These are phyloP conservation scores for Lycodopsis pacificus DNA, from an alignment of 2,797 vertebrate genomes.

Conservation along the genomic window DNA sequence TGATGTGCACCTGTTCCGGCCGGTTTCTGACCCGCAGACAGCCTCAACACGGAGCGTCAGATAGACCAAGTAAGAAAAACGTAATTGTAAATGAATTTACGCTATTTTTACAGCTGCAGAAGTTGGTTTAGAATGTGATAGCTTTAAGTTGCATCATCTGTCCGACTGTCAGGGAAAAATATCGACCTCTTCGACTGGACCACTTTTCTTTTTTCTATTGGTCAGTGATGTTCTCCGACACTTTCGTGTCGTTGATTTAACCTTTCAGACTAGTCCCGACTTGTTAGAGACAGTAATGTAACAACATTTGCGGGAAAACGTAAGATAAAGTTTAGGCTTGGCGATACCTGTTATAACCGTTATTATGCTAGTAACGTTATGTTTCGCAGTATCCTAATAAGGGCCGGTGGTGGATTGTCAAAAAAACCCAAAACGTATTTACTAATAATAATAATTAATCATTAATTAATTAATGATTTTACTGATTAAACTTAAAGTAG, in stretches of 20 bases:
- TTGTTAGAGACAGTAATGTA: background rate
- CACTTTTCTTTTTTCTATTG: background rate
- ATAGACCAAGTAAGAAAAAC: constrained; percentile 50
- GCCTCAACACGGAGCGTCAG: constrained; percentile 65
- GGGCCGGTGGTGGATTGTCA: background rate
- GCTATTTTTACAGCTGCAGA: background rate
- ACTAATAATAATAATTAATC: no score
- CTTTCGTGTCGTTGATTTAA: background rate
- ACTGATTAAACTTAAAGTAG: background rate
- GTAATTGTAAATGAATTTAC: rapidly evolving
- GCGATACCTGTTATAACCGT: background rate
- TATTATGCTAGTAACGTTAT: background rate
- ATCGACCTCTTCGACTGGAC: no score
- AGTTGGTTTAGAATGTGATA: background rate
- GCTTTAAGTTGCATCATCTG: constrained; percentile 55
- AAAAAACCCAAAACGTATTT: background rate
- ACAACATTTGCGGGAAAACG: background rate
- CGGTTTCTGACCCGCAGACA: constrained; percentile 47
- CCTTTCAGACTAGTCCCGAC: constrained; percentile 15
- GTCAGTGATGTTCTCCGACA: background rate
- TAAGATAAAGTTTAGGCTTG: background rate
- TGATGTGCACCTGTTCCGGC: constrained; percentile 66
- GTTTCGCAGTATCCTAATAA: background rate
- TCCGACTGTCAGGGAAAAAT: constrained; percentile 15
- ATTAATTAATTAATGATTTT: background rate